Evolutionary conservation across 2,888 invertebrate genomes (phyloP).

Genomic region (Leptarthrus brevirostris): DNA sequence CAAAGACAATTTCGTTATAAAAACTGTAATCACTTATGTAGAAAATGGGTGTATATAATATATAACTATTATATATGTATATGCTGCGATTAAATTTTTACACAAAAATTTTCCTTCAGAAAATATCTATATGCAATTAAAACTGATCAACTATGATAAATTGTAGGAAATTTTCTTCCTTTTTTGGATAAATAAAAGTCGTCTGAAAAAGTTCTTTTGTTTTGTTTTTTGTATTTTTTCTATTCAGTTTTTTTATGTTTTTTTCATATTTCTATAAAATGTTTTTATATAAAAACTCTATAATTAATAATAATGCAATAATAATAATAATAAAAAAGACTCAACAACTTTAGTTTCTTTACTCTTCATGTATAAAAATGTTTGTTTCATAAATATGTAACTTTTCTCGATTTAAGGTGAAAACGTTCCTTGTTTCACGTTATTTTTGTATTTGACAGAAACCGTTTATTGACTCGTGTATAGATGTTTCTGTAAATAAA

Average conservation of each 20-base stretch:
- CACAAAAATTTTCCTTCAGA: constrained; percentile 28
- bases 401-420: constrained; percentile 21
- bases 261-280: constrained; percentile 34
- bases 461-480: constrained; percentile 25
- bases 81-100: constrained; percentile 14
- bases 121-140: constrained; percentile 12
- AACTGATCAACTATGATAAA: constrained; percentile 24
- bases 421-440: constrained; percentile 10
- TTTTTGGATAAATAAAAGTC: constrained; percentile 16
- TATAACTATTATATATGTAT: constrained; percentile 18
- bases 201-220: constrained; percentile 15
- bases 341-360: constrained; percentile 37
- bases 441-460: constrained; percentile 14
- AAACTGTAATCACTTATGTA: constrained; percentile 26
- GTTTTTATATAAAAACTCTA: constrained; percentile 45
- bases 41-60: constrained; percentile 35
- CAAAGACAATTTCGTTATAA: constrained; percentile 8
- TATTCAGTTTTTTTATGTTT: neutral
- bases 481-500: constrained; percentile 25
- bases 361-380: constrained; percentile 33
- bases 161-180: constrained; percentile 3
- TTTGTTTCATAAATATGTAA: constrained; percentile 22
- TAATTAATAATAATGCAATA: constrained; percentile 42
- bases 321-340: constrained; percentile 43
- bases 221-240: constrained; percentile 9